Base-by-base conservation (phyloP, 2,888 invertebrate species). In the Itoplectis maculator region DNA sequence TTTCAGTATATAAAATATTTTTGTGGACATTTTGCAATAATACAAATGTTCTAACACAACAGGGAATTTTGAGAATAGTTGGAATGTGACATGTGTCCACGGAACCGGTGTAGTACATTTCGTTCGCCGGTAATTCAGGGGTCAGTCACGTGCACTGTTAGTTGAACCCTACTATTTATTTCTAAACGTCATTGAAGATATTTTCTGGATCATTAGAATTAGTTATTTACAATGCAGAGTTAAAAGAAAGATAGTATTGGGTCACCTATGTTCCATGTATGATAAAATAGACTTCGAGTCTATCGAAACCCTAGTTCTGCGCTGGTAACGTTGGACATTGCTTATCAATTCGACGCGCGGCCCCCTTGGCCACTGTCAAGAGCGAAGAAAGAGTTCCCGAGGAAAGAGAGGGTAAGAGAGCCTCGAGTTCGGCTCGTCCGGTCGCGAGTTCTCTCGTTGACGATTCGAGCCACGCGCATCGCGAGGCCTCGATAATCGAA, bases 401-500 rank as follows among this genome's bases (percentile, higher is more conserved):
- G 37, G n/a, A 61, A 37, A 37, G 61, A 37, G 37, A 61, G 37
- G 61, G 11, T 77, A 77, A 77, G 76, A 79, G 76, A 79, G 79
- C 37, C 70, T n/a, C 66, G 66, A 47, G 45, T 45, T 56, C 37
- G 61, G 8, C 23, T 54, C 65, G 74, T 20, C 65, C 70, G 37
- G 42, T 72, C 66, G 47, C 65, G 59, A 61, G 35, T 69, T 20
- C n/a, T 76, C 73, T 74, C 51, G 49, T 83, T 80, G 70, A 68
- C 42, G 69, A 80, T 83, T 90, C 91, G 75, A 74, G 82, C 85
- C 92, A 90, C 90, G 91, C 84, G 76, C 86, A 80, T 78, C 66
- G 63, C 85, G 90, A 92, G 92, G 89, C 92, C 92, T 92, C 92
- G 91, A 92, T 92, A 91, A 92, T 92, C 91, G 92, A 92, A 92